A percentile compares a stretch with the other conserved stretches of the same genome.
Evolutionary conservation across 2,888 invertebrate species (phyloP).

Genomic region (Caenorhabditis macrosperma): DNA sequence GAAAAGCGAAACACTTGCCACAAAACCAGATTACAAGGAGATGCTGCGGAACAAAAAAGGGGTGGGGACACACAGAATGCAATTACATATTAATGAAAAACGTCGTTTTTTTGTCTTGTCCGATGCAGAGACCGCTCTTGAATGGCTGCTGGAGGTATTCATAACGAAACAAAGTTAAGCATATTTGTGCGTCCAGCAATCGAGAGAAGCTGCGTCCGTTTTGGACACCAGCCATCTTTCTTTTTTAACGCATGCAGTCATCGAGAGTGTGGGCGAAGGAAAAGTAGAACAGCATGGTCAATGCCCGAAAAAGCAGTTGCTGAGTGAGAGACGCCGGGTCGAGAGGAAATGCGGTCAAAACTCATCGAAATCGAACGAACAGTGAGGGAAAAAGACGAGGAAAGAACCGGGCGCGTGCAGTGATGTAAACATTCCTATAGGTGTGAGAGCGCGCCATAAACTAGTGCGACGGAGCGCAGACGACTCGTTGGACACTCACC

Average conservation of each 20-base stretch:
- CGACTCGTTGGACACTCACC: slow-evolving; percentile 29
- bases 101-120: slow-evolving; percentile 1
- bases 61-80: slow-evolving; percentile 13
- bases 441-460: slow-evolving; percentile 53
- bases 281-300: slow-evolving; percentile 57
- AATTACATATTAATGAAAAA: slow-evolving; percentile 46
- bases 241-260: slow-evolving; percentile 4
- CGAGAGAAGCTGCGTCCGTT: background rate
- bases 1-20: background rate
- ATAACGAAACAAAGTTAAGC: background rate
- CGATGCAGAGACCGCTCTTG: background rate
- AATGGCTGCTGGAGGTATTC: background rate
- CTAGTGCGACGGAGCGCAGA: slow-evolving; percentile 47
- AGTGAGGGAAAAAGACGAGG: slow-evolving; percentile 13
- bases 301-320: slow-evolving; percentile 43
- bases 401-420: slow-evolving; percentile 58
- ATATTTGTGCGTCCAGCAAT: background rate
- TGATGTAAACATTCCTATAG: slow-evolving; percentile 63
- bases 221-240: slow-evolving; percentile 17
- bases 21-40: background rate
- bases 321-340: slow-evolving; percentile 18
- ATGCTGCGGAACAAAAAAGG: background rate
- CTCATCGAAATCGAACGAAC: slow-evolving; percentile 14
- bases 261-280: background rate
- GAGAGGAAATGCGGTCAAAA: slow-evolving; percentile 37